Conservation (phyloP, 2,113 vertebrate genomes). For the Zootoca vivipara region DNA sequence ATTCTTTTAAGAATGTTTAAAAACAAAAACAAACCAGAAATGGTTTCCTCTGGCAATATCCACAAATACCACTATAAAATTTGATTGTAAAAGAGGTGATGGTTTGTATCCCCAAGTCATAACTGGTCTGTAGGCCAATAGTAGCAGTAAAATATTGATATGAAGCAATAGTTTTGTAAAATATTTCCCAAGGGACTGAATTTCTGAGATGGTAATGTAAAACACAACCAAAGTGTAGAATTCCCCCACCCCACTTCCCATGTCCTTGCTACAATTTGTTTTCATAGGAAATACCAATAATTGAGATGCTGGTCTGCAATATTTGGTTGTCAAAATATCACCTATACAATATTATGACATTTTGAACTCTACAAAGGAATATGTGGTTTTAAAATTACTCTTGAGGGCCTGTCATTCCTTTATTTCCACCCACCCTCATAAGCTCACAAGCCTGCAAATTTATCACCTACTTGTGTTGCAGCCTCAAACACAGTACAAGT, state of each 20-base stretch:
- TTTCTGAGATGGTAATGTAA: conserved; percentile 29
- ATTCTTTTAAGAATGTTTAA: conserved; percentile 6
- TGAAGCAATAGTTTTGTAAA: not conserved
- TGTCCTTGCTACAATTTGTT: not conserved
- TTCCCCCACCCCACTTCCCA: conserved; percentile 20
- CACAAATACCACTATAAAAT: conserved; percentile 33
- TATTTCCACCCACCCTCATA: not conserved
- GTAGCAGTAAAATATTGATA: conserved; percentile 17
- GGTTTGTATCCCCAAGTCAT: conserved; percentile 21
- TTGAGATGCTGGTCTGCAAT: not conserved
- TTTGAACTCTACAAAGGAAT: not conserved
- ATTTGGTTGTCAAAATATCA: not conserved
- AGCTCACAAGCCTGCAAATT: not conserved
- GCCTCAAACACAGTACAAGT: not conserved
- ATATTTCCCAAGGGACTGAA: conserved; percentile 3
- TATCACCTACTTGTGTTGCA: not conserved
- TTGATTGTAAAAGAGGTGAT: not conserved
- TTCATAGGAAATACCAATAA: not conserved
- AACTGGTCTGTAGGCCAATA: conserved; percentile 24
- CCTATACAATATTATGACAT: not conserved
- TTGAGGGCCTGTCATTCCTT: not conserved
- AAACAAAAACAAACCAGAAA: conserved; percentile 5
- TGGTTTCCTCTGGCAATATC: not conserved
- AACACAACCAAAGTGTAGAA: not conserved
- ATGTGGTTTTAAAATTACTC: conserved; percentile 7